phyloP scores from a whole-genome alignment of 2,113 vertebrate genomes.

The Brienomyrus longianalis region DNA sequence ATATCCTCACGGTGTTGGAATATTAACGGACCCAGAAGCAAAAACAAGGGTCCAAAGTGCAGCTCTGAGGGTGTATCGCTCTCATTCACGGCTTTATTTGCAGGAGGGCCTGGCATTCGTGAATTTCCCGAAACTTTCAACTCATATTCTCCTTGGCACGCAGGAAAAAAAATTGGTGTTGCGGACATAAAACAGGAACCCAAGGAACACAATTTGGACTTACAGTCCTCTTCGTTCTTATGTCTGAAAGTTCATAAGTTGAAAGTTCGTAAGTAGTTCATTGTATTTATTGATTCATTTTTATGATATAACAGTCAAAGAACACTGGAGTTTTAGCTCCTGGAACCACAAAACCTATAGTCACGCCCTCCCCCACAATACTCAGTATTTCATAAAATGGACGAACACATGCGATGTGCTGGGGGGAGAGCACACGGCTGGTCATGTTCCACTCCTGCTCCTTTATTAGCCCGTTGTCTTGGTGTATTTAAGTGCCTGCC shows the following conservation, averaged over 20 bases:
- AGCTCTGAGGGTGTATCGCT: background rate
- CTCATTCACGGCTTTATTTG: background rate
- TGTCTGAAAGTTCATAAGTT: no score
- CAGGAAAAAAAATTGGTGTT: no score
- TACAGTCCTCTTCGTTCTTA: no score
- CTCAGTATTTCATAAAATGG: background rate
- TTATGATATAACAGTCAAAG: background rate
- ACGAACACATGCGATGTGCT: background rate
- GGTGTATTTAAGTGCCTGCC: background rate
- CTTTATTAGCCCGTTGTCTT: background rate
- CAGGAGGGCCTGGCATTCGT: background rate
- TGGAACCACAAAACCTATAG: background rate
- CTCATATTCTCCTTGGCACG: background rate
- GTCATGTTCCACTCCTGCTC: no score
- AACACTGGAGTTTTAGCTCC: no score
- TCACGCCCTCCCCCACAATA: background rate
- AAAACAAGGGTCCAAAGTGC: background rate
- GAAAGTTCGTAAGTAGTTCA: background rate
- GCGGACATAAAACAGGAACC: no score
- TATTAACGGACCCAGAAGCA: background rate
- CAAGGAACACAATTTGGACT: no score
- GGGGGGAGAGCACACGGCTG: background rate
- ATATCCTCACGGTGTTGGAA: background rate
- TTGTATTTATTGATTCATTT: background rate
- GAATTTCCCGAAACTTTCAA: background rate